Evolutionary conservation across 2,888 invertebrate species (phyloP).

Genomic region (Microchrysa polita): DNA sequence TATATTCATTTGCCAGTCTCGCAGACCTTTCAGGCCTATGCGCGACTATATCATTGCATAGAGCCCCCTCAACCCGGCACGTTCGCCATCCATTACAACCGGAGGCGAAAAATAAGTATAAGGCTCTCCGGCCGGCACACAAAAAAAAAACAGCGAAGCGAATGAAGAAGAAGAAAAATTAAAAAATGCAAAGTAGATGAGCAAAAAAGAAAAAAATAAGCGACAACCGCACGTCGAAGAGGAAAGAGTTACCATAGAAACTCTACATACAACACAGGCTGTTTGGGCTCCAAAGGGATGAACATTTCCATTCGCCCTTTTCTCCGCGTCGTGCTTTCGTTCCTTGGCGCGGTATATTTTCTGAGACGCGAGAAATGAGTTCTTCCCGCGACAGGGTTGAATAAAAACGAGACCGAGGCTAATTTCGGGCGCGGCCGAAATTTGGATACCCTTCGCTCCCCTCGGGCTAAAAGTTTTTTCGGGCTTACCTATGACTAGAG

Average conservation of each 20-base stretch:
- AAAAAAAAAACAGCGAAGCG: constrained; percentile 17
- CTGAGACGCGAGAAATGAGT: too few species aligned
- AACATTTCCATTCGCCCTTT: too few species aligned
- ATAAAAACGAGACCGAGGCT: too few species aligned
- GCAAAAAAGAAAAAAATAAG: constrained; percentile 9
- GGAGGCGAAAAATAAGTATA: constrained; percentile 21
- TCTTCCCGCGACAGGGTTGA: background rate
- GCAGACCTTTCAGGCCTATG: background rate
- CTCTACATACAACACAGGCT: constrained; percentile 31
- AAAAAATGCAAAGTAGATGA: constrained; percentile 43
- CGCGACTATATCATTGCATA: background rate
- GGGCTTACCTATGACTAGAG: too few species aligned
- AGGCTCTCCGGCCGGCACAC: background rate
- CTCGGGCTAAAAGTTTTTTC: too few species aligned
- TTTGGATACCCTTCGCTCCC: too few species aligned
- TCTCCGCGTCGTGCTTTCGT: background rate
- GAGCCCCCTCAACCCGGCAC: background rate
- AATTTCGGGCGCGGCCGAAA: too few species aligned
- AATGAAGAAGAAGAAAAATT: constrained; percentile 36
- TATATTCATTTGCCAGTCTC: background rate
- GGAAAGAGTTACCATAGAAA: constrained; percentile 44
- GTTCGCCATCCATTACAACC: background rate
- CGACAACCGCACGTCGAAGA: constrained; percentile 13
- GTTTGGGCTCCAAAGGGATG: constrained; percentile 38
- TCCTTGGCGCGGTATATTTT: background rate